Percentiles rank a stretch among this genome's conserved stretches.
Conservation (phyloP, 2,797 vertebrate genomes). For the Mergus octosetaceus region DNA sequence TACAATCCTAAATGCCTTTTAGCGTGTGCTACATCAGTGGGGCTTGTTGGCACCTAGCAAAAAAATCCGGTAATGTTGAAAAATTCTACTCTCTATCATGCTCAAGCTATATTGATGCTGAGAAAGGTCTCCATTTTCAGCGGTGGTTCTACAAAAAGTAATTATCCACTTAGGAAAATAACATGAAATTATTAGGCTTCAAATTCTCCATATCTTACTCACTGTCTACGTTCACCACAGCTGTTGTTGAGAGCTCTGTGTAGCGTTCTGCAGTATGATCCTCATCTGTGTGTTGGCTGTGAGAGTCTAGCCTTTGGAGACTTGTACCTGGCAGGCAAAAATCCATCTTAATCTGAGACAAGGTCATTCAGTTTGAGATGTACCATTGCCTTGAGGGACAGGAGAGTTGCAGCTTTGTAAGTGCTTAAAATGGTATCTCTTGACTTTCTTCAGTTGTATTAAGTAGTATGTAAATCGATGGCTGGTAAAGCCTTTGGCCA, state of each 20-base stretch:
- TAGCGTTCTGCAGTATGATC: not conserved
- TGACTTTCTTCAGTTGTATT: not conserved
- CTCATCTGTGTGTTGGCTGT: not conserved
- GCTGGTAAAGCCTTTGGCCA: not conserved
- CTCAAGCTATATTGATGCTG: not conserved
- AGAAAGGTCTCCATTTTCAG: not conserved
- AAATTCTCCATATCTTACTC: not conserved
- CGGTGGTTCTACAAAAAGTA: not conserved
- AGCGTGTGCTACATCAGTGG: not conserved
- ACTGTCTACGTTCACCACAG: not conserved
- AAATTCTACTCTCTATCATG: not conserved
- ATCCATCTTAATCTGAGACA: not conserved
- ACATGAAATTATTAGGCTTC: not conserved
- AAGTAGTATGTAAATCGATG: not conserved
- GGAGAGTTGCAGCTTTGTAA: slow-evolving; percentile 1
- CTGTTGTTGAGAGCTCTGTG: not conserved
- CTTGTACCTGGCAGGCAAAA: not conserved
- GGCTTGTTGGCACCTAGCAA: not conserved
- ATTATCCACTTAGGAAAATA: not conserved
- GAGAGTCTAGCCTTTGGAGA: not conserved
- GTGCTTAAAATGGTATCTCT: not conserved
- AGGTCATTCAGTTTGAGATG: not conserved
- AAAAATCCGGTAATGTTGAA: not conserved
- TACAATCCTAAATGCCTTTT: not conserved
- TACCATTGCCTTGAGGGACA: not conserved